Percentiles rank a stretch among this genome's conserved stretches.
Conservation (phyloP, 2,113 vertebrate species). For the Paraplagusia blochii region DNA sequence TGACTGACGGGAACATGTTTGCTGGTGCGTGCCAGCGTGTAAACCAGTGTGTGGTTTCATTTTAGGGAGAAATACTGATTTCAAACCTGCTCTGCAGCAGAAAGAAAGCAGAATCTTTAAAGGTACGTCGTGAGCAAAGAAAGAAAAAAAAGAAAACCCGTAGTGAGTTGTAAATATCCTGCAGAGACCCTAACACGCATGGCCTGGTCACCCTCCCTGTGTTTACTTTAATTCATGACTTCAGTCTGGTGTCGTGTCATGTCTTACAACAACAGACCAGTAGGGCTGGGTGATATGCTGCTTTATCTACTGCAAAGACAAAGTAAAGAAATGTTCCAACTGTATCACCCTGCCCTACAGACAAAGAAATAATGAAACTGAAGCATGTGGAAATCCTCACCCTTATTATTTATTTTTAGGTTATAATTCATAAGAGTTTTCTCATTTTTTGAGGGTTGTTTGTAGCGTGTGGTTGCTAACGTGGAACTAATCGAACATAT, state of each 20-base stretch:
- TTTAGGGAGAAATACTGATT: constrained; percentile 69
- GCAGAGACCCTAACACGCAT: constrained; percentile 58
- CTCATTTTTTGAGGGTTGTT: background rate
- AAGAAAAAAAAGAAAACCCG: background rate
- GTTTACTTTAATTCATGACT: constrained; percentile 20
- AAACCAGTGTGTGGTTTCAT: constrained; percentile 67
- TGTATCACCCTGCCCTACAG: no score
- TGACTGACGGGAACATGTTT: constrained; percentile 39
- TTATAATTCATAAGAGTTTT: background rate
- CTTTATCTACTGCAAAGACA: no score
- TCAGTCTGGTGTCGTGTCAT: constrained; percentile 27
- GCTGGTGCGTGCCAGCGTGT: constrained; percentile 45
- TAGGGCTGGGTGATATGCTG: no score
- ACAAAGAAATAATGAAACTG: no score
- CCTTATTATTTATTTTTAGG: background rate
- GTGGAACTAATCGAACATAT: no score
- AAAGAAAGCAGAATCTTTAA: constrained; percentile 37
- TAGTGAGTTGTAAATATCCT: constrained; percentile 12
- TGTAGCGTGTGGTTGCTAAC: background rate
- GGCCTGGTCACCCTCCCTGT: constrained; percentile 16
- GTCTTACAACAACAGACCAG: background rate
- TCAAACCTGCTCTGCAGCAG: constrained; percentile 60
- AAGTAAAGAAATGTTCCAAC: no score
- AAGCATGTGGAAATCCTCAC: constrained; percentile 4
- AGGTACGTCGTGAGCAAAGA: constrained; percentile 66